Conservation (phyloP, 2,797 vertebrate species). For the Rachycentron canadum region DNA sequence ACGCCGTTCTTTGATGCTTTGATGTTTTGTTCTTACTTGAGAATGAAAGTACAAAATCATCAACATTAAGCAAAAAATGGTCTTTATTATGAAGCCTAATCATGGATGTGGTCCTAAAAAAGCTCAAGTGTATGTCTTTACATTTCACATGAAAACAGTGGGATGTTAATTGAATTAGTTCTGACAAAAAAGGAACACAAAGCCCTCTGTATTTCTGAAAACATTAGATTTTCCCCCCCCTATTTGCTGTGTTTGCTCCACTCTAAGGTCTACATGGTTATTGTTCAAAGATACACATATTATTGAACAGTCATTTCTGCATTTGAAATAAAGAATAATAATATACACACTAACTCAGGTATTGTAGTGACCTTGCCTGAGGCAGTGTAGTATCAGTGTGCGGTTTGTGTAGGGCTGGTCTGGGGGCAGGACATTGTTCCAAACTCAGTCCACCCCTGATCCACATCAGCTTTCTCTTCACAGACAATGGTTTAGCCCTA, state of each 20-base stretch:
- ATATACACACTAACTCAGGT: not conserved
- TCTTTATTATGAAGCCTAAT: not conserved
- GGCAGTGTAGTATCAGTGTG: slow-evolving; percentile 17
- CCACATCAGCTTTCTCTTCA: slow-evolving; percentile 47
- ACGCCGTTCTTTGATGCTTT: not conserved
- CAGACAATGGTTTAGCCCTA: slow-evolving; percentile 42
- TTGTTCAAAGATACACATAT: not conserved
- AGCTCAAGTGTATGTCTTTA: not conserved
- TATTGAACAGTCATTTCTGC: not conserved
- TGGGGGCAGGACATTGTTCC: slow-evolving; percentile 28
- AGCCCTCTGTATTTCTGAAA: not conserved
- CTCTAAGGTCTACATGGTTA: not conserved
- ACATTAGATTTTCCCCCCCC: not conserved
- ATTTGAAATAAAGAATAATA: slow-evolving; percentile 19
- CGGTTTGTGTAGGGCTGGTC: slow-evolving; percentile 4
- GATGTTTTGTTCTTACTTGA: slow-evolving; percentile 11
- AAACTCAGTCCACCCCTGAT: slow-evolving; percentile 26
- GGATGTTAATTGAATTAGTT: not conserved
- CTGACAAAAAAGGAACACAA: not conserved
- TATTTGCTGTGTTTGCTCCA: not conserved
- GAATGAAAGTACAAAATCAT: not conserved
- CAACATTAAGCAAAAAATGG: not conserved
- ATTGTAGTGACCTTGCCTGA: slow-evolving; percentile 31
- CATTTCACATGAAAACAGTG: not conserved
- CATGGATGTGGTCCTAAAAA: not conserved